A percentile compares a stretch with the other conserved stretches of the same genome.
Conservation (phyloP, 2,113 vertebrate genomes). For the Neogale vison region DNA sequence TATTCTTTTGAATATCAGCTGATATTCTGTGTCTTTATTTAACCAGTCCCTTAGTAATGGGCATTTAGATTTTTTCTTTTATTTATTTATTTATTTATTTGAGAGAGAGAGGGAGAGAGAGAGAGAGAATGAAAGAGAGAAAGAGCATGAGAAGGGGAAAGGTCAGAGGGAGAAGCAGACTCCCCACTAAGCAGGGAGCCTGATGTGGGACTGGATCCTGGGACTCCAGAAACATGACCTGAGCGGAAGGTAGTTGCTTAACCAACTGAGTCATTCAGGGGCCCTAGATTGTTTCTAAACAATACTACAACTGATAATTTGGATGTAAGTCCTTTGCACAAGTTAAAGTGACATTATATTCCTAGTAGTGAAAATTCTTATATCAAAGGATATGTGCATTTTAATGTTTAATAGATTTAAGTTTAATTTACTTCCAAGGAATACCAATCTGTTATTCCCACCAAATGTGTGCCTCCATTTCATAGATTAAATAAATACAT, state of each 20-base stretch:
- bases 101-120: no score
- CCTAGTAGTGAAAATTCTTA: neutral
- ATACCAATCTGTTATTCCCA: neutral
- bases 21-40: conserved; percentile 14
- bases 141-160: no score
- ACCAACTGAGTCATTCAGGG: no score
- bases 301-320: neutral
- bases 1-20: neutral
- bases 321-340: neutral
- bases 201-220: no score
- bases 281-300: neutral
- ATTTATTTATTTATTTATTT: no score
- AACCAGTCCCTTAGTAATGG: neutral
- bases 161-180: no score
- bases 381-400: neutral
- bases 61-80: neutral
- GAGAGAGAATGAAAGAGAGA: no score
- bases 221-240: no score
- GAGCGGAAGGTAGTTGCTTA: no score
- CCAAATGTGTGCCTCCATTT: neutral
- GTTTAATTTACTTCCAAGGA: neutral
- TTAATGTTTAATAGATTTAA: conserved; percentile 31
- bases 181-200: no score
- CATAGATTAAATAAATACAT: neutral
- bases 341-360: neutral